Evolutionary conservation across 1,140 invertebrate species (phyloP), one percentile per base, ranked within the genome.

Genomic region (Spodoptera litura): DNA sequence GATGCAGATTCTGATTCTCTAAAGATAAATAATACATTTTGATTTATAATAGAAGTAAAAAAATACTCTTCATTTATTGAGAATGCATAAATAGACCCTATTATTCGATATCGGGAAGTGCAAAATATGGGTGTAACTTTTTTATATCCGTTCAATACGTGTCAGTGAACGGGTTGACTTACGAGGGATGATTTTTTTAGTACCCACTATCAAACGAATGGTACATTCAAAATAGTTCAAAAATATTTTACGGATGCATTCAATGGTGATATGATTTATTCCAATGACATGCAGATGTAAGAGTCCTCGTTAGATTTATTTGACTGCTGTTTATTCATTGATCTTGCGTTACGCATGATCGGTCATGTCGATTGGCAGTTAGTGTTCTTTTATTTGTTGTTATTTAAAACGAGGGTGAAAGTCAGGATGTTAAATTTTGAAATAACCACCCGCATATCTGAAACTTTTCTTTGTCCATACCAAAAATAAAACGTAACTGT

Each of bases 11-110:
- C 87, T 78, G 88, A 88, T 91, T 91, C 88, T 93, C 87, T 89
- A 92, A 93, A 94, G 92, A 94, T 93, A 94, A 94, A 94, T 94
- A 94, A 94, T 94, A 94, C 92, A 93, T 93, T 94, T 93, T 94
- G 93, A 94, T 94, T 93, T 93, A 94, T 93, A 94, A 94, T 93
- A 84, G 87, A 92, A 86, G 89, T 92, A 91, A 93, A 93, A 92
- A 93, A 93, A 92, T 91, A 93, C 93, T 93, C 92, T 93, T 93
- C 93, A 93, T 93, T 91, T 93, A 94, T 93, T 83, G 92, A 91
- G 88, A 93, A 93, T 94, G 91, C 92, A 93, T 94, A 93, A 94
- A 94, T 94, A 93, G 88, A 93, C 89, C 90, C 93, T 90, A 93
- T 94, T 94, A 94, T 94, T 92, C 89, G 87, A 85, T 88, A 89